phyloP scores from a whole-genome alignment of 2,888 invertebrate genomes.

The Trachelus troglodyta region DNA sequence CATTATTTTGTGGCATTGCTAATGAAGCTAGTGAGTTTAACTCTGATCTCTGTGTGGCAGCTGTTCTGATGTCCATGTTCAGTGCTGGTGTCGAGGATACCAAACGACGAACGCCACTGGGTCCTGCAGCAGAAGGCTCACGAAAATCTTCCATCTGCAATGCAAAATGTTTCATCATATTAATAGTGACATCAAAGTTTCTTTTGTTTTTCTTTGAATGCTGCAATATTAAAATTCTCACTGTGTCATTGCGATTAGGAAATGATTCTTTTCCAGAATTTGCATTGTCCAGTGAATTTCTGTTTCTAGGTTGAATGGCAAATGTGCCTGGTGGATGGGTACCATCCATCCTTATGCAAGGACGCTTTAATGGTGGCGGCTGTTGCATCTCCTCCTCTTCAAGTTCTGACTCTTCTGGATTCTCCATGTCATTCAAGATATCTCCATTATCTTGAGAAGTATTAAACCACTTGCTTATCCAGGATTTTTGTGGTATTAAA shows the following conservation, averaged over 20 bases:
- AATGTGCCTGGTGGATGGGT: conserved; percentile 63
- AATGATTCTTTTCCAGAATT: conserved; percentile 41
- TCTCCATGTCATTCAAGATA: conserved; percentile 36
- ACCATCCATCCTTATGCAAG: conserved; percentile 62
- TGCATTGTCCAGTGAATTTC: conserved; percentile 34
- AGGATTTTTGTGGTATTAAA: conserved; percentile 72
- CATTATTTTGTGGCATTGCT: conserved; percentile 44
- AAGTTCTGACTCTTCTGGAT: conserved; percentile 39
- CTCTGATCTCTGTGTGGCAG: conserved; percentile 42
- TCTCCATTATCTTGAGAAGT: conserved; percentile 51
- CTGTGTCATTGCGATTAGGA: conserved; percentile 41
- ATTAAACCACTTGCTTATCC: conserved; percentile 65
- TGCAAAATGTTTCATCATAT: conserved; percentile 13
- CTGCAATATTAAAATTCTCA: conserved; percentile 19
- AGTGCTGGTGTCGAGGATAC: conserved; percentile 62
- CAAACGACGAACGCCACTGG: conserved; percentile 51
- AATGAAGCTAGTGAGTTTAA: conserved; percentile 43
- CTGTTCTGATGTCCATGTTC: conserved; percentile 39
- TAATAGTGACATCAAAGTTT: conserved; percentile 3
- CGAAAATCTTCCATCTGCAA: conserved; percentile 51
- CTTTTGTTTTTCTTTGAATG: background rate
- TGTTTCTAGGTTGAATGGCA: conserved; percentile 48
- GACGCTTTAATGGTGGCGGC: conserved; percentile 56
- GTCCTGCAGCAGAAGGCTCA: conserved; percentile 52
- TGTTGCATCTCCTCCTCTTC: conserved; percentile 48